Evolutionary conservation across 2,888 invertebrate genomes (phyloP).

Genomic region (Perizoma flavofasciatum): DNA sequence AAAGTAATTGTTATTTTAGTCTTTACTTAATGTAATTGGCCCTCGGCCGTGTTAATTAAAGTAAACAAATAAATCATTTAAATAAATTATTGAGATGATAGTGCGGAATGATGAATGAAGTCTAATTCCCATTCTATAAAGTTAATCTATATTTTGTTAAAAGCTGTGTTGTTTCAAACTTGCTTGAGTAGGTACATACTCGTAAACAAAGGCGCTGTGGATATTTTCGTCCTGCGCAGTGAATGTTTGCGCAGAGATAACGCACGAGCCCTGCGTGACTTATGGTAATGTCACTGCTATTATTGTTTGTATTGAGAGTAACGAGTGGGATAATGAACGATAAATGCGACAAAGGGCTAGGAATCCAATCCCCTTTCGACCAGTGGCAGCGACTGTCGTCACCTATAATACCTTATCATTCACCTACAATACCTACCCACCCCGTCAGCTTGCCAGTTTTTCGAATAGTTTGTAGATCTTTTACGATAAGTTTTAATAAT

Average conservation of each 20-base stretch:
- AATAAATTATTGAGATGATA: too few species aligned
- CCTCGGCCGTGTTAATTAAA: too few species aligned
- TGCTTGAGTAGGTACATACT: not conserved
- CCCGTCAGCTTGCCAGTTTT: not conserved
- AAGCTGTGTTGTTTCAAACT: too few species aligned
- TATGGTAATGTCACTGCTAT: conserved; percentile 60
- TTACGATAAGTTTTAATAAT: too few species aligned
- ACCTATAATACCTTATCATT: not conserved
- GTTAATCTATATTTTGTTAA: too few species aligned
- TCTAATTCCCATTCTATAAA: too few species aligned
- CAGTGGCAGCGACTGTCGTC: not conserved
- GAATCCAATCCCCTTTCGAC: conserved; percentile 58
- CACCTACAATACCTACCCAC: not conserved
- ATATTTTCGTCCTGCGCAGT: conserved; percentile 51
- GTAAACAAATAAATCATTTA: too few species aligned
- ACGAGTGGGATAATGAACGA: conserved; percentile 61
- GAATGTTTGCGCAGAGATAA: conserved; percentile 61
- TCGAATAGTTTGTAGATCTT: too few species aligned
- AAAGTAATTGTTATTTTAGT: too few species aligned
- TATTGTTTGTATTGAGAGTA: conserved; percentile 64
- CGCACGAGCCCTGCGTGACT: conserved; percentile 59
- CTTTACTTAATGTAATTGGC: too few species aligned
- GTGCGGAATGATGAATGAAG: too few species aligned
- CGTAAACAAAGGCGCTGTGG: conserved; percentile 35
- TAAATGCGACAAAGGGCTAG: conserved; percentile 61